phyloP scores from a whole-genome alignment of 2,797 vertebrate genomes.

The Dendrocincla fuliginosa region DNA sequence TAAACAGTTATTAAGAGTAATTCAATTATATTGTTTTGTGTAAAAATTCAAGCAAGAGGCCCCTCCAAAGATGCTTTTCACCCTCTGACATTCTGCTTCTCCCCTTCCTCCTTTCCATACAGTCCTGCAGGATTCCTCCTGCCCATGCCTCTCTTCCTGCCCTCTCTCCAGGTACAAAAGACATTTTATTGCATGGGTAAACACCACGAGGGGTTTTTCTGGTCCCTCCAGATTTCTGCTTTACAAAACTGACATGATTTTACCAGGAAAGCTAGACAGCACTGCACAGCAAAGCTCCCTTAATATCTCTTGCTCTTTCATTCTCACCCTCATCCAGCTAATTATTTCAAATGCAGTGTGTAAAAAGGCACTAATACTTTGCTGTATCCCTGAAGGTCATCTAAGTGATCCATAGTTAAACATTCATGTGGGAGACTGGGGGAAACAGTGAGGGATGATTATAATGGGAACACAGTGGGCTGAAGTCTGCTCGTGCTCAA shows the following conservation, averaged over 20 bases:
- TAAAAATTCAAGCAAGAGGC: background rate
- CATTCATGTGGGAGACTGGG: background rate
- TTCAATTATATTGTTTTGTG: background rate
- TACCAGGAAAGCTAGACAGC: background rate
- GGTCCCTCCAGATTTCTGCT: background rate
- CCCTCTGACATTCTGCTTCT: background rate
- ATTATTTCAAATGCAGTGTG: slow-evolving; percentile 59
- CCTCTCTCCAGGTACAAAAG: background rate
- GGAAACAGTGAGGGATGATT: slow-evolving; percentile 1
- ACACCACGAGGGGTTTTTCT: background rate
- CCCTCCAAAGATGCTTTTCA: background rate
- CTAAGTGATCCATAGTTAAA: slow-evolving; percentile 22
- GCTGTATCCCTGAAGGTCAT: slow-evolving; percentile 51
- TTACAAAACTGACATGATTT: background rate
- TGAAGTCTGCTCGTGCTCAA: background rate
- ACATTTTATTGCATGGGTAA: background rate
- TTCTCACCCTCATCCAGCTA: background rate
- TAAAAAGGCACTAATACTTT: slow-evolving; percentile 40
- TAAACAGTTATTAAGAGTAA: background rate
- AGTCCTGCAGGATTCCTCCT: background rate
- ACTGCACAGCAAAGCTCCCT: background rate
- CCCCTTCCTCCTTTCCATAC: background rate
- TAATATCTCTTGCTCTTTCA: background rate
- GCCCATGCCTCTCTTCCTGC: background rate
- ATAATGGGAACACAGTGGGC: background rate